Percentiles rank a stretch among this genome's conserved stretches.
phyloP scores from a whole-genome alignment of 2,888 invertebrate genomes.

The Chironomus tentans region DNA sequence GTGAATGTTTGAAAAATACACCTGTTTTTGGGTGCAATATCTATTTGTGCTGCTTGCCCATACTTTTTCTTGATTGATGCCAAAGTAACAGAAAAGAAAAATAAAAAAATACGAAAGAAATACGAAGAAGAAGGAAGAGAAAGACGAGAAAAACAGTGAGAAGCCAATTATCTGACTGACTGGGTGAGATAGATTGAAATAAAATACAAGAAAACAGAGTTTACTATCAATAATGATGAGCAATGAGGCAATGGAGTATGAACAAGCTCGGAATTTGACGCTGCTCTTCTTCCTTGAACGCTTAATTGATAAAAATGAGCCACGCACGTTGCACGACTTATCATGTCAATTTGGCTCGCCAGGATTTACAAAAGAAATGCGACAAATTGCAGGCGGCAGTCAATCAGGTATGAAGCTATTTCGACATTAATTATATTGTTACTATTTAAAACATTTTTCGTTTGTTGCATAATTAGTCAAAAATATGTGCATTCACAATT shows the following conservation, averaged over 20 bases:
- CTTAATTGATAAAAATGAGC: conserved; percentile 92
- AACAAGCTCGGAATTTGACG: conserved; percentile 88
- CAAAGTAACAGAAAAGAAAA: neutral
- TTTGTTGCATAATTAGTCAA: neutral
- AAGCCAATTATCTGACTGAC: conserved; percentile 21
- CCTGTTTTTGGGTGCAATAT: neutral
- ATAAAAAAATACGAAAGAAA: neutral
- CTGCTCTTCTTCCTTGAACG: conserved; percentile 97
- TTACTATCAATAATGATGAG: neutral
- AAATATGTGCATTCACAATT: too few relatives aligned
- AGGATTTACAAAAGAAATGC: conserved; percentile 98
- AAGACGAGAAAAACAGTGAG: neutral
- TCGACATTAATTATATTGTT: neutral
- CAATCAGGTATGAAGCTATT: conserved; percentile 61
- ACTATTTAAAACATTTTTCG: neutral
- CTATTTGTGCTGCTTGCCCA: too few relatives aligned
- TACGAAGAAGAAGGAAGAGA: neutral
- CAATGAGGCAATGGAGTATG: conserved; percentile 92
- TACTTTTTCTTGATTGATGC: neutral
- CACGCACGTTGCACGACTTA: conserved; percentile 91
- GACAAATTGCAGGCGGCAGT: conserved; percentile 89
- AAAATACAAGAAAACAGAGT: neutral
- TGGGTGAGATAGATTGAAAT: neutral
- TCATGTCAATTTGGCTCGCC: conserved; percentile 99
- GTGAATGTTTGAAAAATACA: neutral